These are phyloP conservation scores for Bombyx huttoni DNA, from an alignment of 2,888 invertebrate genomes.

Conservation along the genomic window DNA sequence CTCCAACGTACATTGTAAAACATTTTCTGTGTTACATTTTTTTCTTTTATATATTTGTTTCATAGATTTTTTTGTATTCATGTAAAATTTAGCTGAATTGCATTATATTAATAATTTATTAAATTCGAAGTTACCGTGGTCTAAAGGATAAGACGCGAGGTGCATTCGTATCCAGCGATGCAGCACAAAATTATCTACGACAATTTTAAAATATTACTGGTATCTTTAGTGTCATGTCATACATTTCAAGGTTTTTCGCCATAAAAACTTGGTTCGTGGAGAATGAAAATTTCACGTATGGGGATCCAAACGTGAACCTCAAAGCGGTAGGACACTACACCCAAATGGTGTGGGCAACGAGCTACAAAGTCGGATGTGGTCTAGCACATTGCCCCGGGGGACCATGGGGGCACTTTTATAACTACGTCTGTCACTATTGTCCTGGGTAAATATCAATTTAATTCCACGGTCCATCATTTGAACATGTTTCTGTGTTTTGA, in stretches of 20 bases:
- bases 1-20: too few species aligned
- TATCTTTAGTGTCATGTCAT: background rate
- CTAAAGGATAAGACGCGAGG: too few species aligned
- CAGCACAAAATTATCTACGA: background rate
- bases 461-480: too few species aligned
- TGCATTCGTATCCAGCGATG: too few species aligned
- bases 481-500: too few species aligned
- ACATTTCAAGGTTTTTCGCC: conserved; percentile 79
- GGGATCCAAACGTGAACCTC: conserved; percentile 71
- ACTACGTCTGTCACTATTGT: conserved; percentile 89
- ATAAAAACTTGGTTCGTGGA: conserved; percentile 85
- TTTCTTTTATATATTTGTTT: too few species aligned
- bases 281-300: conserved; percentile 81
- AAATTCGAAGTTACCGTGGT: too few species aligned
- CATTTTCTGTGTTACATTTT: too few species aligned
- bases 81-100: too few species aligned
- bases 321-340: conserved; percentile 83
- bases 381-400: conserved; percentile 78
- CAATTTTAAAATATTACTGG: background rate
- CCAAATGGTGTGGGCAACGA: conserved; percentile 86
- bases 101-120: too few species aligned
- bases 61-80: too few species aligned
- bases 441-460: conserved; percentile 76
- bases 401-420: conserved; percentile 77
- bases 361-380: conserved; percentile 84